A percentile compares a stretch with the other conserved stretches of the same genome.
phyloP scores from a whole-genome alignment of 23 tunicate genomes.

The Halocynthia aurantium region DNA sequence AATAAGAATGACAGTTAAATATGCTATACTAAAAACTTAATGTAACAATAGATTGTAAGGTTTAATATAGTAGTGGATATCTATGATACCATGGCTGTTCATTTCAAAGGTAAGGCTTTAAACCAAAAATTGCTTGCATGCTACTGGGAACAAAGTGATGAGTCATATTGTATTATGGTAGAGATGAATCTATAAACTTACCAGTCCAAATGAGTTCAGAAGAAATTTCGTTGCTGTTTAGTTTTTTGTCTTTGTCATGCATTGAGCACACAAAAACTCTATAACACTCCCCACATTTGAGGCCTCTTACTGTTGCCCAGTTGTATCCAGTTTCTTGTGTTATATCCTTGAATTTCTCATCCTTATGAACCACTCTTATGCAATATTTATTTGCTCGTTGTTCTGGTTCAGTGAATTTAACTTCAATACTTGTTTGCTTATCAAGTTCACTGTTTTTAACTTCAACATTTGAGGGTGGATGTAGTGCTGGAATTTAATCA shows the following conservation, averaged over 20 bases:
- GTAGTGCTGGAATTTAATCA: too few relatives aligned
- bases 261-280: not conserved
- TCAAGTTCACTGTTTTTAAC: too few relatives aligned
- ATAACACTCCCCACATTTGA: not conserved
- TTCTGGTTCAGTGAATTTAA: too few relatives aligned
- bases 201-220: slow-evolving; percentile 1
- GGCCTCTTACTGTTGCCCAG: not conserved
- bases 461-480: too few relatives aligned
- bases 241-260: not conserved
- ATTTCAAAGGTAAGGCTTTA: not conserved
- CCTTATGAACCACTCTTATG: not conserved
- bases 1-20: not conserved
- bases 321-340: not conserved
- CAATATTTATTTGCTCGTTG: too few relatives aligned
- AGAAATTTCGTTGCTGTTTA: not conserved
- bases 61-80: too few relatives aligned
- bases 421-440: too few relatives aligned
- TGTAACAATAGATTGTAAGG: too few relatives aligned
- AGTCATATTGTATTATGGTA: not conserved
- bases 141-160: not conserved
- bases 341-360: not conserved
- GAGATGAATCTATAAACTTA: not conserved
- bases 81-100: too few relatives aligned
- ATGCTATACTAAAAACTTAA: not conserved
- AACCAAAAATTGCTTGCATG: too few relatives aligned